Base-by-base conservation (phyloP, 2,797 vertebrate genomes). In the Molossus alvarezi region DNA sequence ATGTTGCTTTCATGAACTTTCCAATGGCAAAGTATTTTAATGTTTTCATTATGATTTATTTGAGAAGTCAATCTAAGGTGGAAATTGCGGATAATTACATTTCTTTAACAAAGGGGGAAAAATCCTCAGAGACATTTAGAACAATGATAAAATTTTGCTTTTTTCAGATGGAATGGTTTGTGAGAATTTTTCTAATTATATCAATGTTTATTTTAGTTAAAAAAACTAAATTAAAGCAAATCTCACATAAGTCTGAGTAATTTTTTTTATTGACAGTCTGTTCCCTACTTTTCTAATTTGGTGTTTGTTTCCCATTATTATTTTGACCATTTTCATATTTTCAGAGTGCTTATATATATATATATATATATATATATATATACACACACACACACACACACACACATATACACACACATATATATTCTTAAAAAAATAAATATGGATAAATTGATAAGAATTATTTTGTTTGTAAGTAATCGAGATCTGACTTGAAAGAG, bases 21-120 rank as follows among this genome's bases (percentile, higher is more conserved):
- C 57, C 14, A 96, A 15, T 86, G 37, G 11, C 37, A 97, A 97
- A 73, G 45, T 4, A 90, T 62, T 73, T 94, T 58, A 94, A 80
- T 18, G 48, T 20, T 5, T 11, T 77, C 27, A 29, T 69, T 33
- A 9, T 11, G 9, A 27, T 23, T 75, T 51, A 84, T 89, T 93
- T 65, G 90, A 84, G 83, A 97, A 88, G 13, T 41, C 55, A 65
- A 4, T 12, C 15, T 86, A 95, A 87, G 67, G 92, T 88, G 45
- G 27, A 97, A 94, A 96, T 73, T 58, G 6, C 27, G 13, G 33
- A 72, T 92, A 94, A 92, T 88, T 95, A 51, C 4, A 92, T 69
- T 9, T 5, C 12, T 6, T 88, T 87, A 93, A 86, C 21, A 92
- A 88, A 83, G 0, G 12, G 3, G 1, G 45, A 58, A 84, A 72